These are phyloP conservation scores for Cynopterus sphinx DNA, from an alignment of 2,797 vertebrate species.

Conservation along the genomic window DNA sequence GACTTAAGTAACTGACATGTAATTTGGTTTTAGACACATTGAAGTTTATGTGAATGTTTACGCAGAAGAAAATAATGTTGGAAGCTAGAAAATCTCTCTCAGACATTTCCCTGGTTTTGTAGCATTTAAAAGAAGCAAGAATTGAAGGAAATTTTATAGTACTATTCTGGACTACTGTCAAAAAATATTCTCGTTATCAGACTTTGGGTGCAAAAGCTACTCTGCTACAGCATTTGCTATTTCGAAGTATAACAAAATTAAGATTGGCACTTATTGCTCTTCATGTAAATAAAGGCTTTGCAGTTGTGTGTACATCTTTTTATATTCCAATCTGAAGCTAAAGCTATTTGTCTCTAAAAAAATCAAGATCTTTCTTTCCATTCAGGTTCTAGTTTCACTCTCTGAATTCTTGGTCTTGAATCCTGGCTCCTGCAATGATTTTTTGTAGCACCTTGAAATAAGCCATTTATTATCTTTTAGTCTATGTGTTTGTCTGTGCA, in stretches of 20 bases:
- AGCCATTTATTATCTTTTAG: not conserved
- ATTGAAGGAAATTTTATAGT: not conserved
- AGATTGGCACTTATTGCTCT: fast-evolving
- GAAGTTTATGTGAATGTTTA: not conserved
- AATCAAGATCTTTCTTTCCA: not conserved
- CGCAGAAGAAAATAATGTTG: not conserved
- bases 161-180: not conserved
- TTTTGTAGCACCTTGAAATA: not conserved
- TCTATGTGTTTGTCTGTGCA: not conserved
- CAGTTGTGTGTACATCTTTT: not conserved
- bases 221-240: not conserved
- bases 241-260: not conserved
- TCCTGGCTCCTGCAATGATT: not conserved
- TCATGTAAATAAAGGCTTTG: not conserved
- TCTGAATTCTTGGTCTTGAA: not conserved
- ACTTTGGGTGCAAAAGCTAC: not conserved
- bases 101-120: not conserved
- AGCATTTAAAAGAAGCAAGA: not conserved
- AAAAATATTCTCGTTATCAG: not conserved
- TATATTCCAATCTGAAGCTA: too few species aligned
- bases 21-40: not conserved
- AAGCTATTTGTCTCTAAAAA: not conserved
- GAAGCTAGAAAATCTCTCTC: not conserved
- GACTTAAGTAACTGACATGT: not conserved
- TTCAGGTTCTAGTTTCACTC: not conserved